Percentiles rank a stretch among this genome's conserved stretches.
phyloP scores from a whole-genome alignment of 2,113 vertebrate species.

The Hippotragus niger region DNA sequence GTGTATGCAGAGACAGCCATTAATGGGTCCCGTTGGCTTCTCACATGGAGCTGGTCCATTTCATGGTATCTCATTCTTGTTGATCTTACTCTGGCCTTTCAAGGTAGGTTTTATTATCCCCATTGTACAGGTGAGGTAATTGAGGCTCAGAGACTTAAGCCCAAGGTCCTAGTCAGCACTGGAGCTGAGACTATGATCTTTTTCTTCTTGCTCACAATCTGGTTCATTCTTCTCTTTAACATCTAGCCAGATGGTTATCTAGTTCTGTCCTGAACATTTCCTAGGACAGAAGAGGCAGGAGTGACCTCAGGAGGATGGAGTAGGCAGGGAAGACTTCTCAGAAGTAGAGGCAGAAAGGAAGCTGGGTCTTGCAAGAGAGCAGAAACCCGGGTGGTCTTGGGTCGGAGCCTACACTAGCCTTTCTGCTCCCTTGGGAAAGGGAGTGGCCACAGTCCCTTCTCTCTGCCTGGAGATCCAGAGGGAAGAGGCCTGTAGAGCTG shows the following conservation, averaged over 20 bases:
- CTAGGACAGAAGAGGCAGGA: neutral
- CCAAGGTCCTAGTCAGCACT: neutral
- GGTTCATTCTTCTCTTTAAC: neutral
- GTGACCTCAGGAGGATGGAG: neutral
- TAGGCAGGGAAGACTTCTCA: neutral
- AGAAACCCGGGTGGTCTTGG: neutral
- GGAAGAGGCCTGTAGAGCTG: neutral
- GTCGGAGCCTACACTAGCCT: neutral
- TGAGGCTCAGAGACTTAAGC: neutral
- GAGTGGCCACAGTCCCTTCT: conserved; percentile 20
- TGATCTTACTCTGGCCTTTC: neutral
- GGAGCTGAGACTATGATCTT: neutral
- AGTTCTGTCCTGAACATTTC: neutral
- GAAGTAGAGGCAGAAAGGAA: neutral
- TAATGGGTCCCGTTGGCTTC: neutral
- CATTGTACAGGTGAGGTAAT: neutral
- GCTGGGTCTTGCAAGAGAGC: neutral
- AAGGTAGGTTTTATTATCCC: neutral
- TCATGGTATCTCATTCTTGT: neutral
- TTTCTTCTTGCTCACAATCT: neutral
- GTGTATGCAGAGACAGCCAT: neutral
- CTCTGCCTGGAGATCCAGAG: neutral
- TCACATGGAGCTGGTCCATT: neutral
- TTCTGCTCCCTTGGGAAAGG: conserved; percentile 8
- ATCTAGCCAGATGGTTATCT: neutral